These are phyloP conservation scores for Acrocephalus arundinaceus DNA, from an alignment of 2,113 vertebrate species.

Conservation along the genomic window DNA sequence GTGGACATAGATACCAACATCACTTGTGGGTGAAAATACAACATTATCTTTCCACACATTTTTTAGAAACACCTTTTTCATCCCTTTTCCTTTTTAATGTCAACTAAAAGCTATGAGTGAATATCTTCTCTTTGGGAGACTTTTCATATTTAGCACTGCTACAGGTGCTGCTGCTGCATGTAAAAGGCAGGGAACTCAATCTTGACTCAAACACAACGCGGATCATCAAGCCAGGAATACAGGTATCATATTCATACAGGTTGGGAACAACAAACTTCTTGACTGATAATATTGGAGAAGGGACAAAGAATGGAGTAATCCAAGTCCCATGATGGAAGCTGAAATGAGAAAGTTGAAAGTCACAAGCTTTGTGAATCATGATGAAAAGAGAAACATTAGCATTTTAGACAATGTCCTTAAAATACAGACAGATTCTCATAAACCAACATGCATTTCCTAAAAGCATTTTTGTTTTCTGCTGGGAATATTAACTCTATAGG, in stretches of 20 bases:
- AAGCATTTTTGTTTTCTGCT: not conserved
- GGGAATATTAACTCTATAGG: not conserved
- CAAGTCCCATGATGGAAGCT: not conserved
- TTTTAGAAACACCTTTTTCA: not conserved
- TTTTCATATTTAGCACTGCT: not conserved
- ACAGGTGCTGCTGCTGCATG: not conserved
- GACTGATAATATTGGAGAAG: not conserved
- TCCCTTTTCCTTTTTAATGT: not conserved
- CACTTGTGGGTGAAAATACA: not conserved
- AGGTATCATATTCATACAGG: not conserved
- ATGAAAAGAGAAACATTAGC: not conserved
- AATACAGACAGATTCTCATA: not conserved
- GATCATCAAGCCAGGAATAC: not conserved
- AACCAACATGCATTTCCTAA: not conserved
- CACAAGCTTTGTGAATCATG: not conserved
- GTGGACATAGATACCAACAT: not conserved
- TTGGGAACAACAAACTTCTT: not conserved
- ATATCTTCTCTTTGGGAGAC: not conserved
- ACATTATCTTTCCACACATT: not conserved
- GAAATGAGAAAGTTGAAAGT: not conserved
- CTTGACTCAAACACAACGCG: not conserved
- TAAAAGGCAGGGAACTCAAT: not conserved
- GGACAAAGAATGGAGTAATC: not conserved
- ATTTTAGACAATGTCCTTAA: constrained; percentile 3
- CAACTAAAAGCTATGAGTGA: not conserved